Evolutionary conservation across 2,113 vertebrate species (phyloP).

Genomic region (Campylomormyrus numenius): DNA sequence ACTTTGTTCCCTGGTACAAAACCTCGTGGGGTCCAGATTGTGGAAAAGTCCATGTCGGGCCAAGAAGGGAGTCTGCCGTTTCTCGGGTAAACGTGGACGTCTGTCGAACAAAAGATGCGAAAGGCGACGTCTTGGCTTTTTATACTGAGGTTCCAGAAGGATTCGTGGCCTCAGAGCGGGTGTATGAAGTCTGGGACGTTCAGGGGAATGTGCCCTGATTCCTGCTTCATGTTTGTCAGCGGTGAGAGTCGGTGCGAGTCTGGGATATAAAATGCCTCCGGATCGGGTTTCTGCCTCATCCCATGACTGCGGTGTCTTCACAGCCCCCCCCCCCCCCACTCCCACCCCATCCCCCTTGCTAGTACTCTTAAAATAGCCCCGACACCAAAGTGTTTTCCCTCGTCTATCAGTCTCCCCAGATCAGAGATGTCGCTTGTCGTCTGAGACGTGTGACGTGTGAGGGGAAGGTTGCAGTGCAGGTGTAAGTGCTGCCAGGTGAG

Average conservation of each 20-base stretch:
- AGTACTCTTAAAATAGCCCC: background rate
- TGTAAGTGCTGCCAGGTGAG: background rate
- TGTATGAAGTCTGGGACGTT: conserved; percentile 1
- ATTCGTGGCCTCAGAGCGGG: background rate
- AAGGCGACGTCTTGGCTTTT: background rate
- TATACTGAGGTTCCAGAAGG: background rate
- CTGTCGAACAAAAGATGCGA: conserved; percentile 37
- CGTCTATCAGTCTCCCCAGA: background rate
- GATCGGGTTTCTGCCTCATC: background rate
- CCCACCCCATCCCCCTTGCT: background rate
- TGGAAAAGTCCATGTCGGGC: background rate
- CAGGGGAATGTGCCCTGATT: background rate
- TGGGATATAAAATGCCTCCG: background rate
- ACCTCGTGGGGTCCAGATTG: background rate
- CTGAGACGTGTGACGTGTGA: background rate
- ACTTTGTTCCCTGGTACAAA: conserved; percentile 33
- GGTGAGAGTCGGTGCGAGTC: background rate
- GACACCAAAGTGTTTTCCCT: background rate
- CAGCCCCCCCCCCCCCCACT: background rate
- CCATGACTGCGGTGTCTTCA: background rate
- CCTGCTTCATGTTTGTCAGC: background rate
- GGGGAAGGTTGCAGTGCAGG: background rate
- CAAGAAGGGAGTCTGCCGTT: background rate
- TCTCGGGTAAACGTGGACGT: conserved; percentile 21
- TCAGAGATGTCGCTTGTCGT: background rate